Conservation (phyloP, 2,888 invertebrate species). For the Stenurella melanura region DNA sequence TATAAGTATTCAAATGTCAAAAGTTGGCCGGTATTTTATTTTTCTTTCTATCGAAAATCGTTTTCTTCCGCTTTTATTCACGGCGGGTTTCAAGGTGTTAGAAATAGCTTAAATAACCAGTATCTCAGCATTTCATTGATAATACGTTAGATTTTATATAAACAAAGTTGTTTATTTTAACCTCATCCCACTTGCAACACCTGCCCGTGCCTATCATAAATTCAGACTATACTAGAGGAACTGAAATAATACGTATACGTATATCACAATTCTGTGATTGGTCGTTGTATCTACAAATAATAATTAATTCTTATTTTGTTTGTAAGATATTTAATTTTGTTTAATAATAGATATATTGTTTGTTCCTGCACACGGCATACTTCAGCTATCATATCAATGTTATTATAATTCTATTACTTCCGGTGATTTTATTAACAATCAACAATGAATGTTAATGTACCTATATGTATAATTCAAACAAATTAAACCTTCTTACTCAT, state of each 20-base stretch:
- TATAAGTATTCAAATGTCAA: not conserved
- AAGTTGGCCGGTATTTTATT: not conserved
- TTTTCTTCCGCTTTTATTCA: not conserved
- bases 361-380: slow-evolving; percentile 31
- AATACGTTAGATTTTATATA: not conserved
- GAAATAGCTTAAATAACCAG: not conserved
- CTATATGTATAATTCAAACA: slow-evolving; percentile 16
- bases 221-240: not conserved
- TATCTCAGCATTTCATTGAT: not conserved
- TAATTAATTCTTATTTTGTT: slow-evolving; percentile 2
- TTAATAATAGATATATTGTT: slow-evolving; percentile 32
- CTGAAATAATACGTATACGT: not conserved
- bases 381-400: slow-evolving; percentile 33
- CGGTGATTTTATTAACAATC: slow-evolving; percentile 34
- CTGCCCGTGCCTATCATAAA: not conserved
- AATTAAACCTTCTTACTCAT: not conserved
- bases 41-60: not conserved
- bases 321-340: slow-evolving; percentile 10
- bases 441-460: slow-evolving; percentile 10
- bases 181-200: not conserved
- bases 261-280: not conserved
- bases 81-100: not conserved
- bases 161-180: not conserved
- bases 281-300: slow-evolving; percentile 3
- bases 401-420: slow-evolving; percentile 33